Evolutionary conservation across 2,888 invertebrate genomes (phyloP).

Genomic region (Seladonia tumulorum): DNA sequence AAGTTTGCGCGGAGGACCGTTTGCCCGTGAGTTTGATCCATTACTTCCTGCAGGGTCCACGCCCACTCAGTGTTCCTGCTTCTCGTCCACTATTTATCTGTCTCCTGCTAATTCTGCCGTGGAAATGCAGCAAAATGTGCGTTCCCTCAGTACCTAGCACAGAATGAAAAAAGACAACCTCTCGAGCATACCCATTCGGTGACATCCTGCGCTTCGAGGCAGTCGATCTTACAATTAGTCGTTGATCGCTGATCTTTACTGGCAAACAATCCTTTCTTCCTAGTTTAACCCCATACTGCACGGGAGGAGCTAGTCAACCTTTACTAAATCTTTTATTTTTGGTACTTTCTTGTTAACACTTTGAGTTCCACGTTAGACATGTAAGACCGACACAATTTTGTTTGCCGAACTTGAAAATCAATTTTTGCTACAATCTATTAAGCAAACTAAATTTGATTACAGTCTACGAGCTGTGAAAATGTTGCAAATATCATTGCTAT

Average conservation of each 20-base stretch:
- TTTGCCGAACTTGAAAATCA: not conserved
- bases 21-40: slow-evolving; percentile 80
- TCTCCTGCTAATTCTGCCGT: slow-evolving; percentile 78
- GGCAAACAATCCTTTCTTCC: not conserved
- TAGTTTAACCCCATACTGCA: too few relatives aligned
- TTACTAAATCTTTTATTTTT: not conserved
- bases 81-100: slow-evolving; percentile 80
- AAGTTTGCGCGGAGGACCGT: slow-evolving; percentile 64
- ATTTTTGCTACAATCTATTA: not conserved
- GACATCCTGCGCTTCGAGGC: slow-evolving; percentile 12
- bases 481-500: not conserved
- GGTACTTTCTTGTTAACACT: not conserved
- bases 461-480: not conserved
- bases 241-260: not conserved
- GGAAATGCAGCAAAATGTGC: slow-evolving; percentile 71
- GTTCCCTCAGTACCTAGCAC: slow-evolving; percentile 43
- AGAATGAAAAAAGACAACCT: slow-evolving; percentile 46
- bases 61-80: slow-evolving; percentile 81
- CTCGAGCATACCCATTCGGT: slow-evolving; percentile 5
- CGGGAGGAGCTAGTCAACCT: not conserved
- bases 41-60: slow-evolving; percentile 82
- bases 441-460: not conserved
- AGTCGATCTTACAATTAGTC: slow-evolving; percentile 1
- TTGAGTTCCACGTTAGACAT: not conserved
- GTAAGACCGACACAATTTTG: not conserved